These are phyloP conservation scores for Gobio gobio DNA, from an alignment of 2,113 vertebrate species.

Conservation along the genomic window DNA sequence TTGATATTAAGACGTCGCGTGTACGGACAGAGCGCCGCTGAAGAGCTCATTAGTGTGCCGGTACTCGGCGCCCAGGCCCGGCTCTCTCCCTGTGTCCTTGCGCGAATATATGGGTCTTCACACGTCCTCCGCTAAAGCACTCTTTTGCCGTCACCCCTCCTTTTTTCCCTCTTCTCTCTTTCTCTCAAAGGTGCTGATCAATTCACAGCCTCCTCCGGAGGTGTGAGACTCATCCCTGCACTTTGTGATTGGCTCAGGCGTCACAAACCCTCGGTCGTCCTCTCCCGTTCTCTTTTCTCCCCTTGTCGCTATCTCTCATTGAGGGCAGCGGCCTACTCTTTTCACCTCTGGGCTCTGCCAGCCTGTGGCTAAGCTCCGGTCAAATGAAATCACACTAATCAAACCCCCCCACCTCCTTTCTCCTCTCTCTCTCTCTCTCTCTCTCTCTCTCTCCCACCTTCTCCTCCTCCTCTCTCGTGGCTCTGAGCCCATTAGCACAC, in stretches of 20 bases:
- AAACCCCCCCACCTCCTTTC: slow-evolving; percentile 59
- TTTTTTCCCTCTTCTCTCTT: slow-evolving; percentile 57
- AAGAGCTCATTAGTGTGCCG: slow-evolving; percentile 46
- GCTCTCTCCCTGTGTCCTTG: slow-evolving; percentile 67
- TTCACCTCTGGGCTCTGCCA: slow-evolving; percentile 53
- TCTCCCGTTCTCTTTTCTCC: slow-evolving; percentile 21
- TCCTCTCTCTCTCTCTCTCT: slow-evolving; percentile 42
- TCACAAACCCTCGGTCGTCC: slow-evolving; percentile 52
- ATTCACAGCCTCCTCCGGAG: slow-evolving; percentile 79
- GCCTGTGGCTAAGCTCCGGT: slow-evolving; percentile 50
- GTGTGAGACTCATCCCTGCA: slow-evolving; percentile 70
- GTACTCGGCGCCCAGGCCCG: slow-evolving; percentile 58
- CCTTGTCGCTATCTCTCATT: slow-evolving; percentile 20
- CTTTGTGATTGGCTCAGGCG: slow-evolving; percentile 57
- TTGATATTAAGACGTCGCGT: slow-evolving; percentile 28
- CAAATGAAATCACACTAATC: slow-evolving; percentile 57
- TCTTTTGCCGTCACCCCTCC: slow-evolving; percentile 53
- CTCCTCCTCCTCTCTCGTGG: slow-evolving; percentile 59
- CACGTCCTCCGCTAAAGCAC: slow-evolving; percentile 68
- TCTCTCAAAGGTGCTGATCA: slow-evolving; percentile 78
- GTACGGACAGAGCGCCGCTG: slow-evolving; percentile 12
- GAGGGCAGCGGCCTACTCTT: slow-evolving; percentile 35
- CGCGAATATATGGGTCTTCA: slow-evolving; percentile 77
- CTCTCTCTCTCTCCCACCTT: slow-evolving; percentile 35
- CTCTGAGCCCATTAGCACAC: slow-evolving; percentile 78